Evolutionary conservation across 1,140 invertebrate genomes (phyloP).

Genomic region (Calliopsis andreniformis): DNA sequence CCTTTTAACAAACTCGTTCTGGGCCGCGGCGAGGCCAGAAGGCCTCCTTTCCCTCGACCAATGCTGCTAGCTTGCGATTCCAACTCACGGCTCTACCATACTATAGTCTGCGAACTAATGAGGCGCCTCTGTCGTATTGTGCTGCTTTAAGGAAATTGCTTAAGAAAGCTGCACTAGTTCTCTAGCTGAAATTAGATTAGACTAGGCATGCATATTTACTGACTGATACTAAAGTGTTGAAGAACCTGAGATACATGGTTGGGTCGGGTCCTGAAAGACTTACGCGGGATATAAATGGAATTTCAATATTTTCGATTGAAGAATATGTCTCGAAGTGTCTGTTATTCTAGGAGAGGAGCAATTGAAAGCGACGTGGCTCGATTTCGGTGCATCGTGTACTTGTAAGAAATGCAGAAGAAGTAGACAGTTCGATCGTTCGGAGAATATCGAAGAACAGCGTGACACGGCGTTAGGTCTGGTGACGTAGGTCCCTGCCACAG

Average conservation of each 20-base stretch:
- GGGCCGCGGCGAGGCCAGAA: conserved; percentile 15
- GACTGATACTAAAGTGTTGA: too few species aligned
- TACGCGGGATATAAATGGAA: too few species aligned
- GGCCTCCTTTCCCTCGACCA: conserved; percentile 33
- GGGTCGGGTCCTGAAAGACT: too few species aligned
- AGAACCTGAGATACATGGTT: too few species aligned
- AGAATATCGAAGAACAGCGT: conserved; percentile 17
- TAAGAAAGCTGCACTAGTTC: too few species aligned
- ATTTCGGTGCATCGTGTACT: conserved; percentile 3
- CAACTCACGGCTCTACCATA: background rate
- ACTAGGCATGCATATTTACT: too few species aligned
- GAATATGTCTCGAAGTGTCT: too few species aligned
- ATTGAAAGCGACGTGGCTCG: background rate
- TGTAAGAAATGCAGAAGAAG: conserved; percentile 9
- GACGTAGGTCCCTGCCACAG: conserved; percentile 47
- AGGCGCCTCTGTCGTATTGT: background rate
- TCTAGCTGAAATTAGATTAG: too few species aligned
- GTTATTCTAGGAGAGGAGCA: too few species aligned
- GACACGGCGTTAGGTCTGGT: conserved; percentile 35
- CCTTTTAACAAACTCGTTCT: conserved; percentile 45
- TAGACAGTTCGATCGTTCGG: conserved; percentile 21
- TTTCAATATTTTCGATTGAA: too few species aligned
- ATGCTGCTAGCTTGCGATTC: conserved; percentile 13
- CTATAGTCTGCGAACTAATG: too few species aligned
- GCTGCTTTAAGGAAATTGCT: background rate